A percentile compares a stretch with the other conserved stretches of the same genome.
Evolutionary conservation across 2,113 vertebrate species (phyloP).

Genomic region (Sigmodon hispidus): DNA sequence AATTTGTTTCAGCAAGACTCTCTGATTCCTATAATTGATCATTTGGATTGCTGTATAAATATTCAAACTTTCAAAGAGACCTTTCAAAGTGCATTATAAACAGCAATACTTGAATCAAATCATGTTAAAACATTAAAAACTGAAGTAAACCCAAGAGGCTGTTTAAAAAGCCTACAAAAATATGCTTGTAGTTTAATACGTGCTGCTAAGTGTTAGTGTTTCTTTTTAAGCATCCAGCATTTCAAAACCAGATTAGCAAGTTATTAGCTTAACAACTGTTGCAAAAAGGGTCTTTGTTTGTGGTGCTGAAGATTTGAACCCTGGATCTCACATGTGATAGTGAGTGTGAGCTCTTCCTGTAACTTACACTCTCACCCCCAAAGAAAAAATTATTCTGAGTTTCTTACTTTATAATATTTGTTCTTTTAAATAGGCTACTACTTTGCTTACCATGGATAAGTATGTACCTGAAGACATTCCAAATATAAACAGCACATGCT

Average conservation of each 20-base stretch:
- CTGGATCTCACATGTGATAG: not conserved
- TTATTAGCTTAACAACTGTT: not conserved
- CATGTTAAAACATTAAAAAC: not conserved
- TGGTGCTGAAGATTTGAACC: not conserved
- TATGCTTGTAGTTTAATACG: not conserved
- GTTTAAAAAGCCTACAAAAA: not conserved
- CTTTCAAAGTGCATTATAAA: not conserved
- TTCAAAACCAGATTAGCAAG: not conserved
- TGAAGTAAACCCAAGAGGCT: not conserved
- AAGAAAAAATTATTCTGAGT: not conserved
- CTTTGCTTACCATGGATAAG: conserved; percentile 98
- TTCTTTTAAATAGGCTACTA: conserved; percentile 90
- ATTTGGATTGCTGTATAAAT: not conserved
- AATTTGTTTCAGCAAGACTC: not conserved
- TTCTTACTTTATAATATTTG: not conserved
- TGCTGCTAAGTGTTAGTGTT: not conserved
- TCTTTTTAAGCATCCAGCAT: not conserved
- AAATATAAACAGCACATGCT: conserved; percentile 97
- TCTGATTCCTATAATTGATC: not conserved
- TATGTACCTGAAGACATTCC: conserved; percentile 95
- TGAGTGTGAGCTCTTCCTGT: not conserved
- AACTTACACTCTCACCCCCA: not conserved
- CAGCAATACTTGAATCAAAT: not conserved
- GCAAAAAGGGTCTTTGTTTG: not conserved
- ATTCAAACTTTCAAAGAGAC: not conserved